A percentile compares a stretch with the other conserved stretches of the same genome.
Evolutionary conservation across 2,797 vertebrate genomes (phyloP).

Genomic region (Gambusia yucatana): DNA sequence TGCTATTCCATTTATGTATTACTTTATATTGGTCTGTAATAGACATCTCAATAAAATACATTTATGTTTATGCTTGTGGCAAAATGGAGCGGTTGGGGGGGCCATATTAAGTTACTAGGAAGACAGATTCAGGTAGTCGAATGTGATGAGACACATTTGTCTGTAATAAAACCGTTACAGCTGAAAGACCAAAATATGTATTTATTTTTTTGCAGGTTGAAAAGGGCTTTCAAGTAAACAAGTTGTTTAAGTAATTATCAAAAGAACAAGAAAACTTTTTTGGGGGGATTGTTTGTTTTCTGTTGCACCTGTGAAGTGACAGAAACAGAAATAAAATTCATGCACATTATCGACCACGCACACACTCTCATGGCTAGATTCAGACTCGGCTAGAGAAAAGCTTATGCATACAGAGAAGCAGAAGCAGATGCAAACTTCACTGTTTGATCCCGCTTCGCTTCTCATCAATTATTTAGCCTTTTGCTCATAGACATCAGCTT

Average conservation of each 20-base stretch:
- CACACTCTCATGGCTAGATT: conserved; percentile 4
- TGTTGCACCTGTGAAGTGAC: neutral
- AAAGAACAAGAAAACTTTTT: neutral
- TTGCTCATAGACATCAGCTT: conserved; percentile 76
- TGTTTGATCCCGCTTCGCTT: conserved; percentile 77
- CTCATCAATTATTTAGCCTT: conserved; percentile 82
- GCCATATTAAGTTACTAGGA: neutral
- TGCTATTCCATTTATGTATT: neutral
- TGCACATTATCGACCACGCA: conserved; percentile 19
- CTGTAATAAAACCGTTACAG: neutral
- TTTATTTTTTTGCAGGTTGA: neutral
- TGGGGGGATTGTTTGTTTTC: neutral
- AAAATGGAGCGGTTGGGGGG: neutral
- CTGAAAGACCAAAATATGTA: neutral
- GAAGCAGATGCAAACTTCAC: conserved; percentile 71
- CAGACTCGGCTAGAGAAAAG: conserved; percentile 39
- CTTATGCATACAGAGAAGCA: conserved; percentile 61
- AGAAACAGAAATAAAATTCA: conserved; percentile 11
- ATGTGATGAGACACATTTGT: neutral
- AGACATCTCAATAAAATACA: neutral
- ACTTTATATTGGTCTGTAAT: neutral
- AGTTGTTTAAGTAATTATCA: neutral
- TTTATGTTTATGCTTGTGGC: neutral
- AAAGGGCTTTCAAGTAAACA: neutral
- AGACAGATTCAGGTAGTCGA: neutral